Evolutionary conservation across 2,797 vertebrate genomes (phyloP).

Genomic region (Chromis chromis): DNA sequence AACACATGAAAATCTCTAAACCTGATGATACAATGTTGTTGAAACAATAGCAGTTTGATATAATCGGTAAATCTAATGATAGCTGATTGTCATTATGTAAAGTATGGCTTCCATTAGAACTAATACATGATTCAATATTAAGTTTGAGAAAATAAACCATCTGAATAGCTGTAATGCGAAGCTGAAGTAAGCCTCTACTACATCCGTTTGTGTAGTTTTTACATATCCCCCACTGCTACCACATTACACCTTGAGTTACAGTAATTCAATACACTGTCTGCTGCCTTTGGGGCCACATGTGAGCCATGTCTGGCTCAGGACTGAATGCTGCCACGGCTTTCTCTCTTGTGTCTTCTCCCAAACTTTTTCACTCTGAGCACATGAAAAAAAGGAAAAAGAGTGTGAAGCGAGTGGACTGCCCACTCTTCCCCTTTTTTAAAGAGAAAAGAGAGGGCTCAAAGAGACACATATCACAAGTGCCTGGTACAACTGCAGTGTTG

Average conservation of each 20-base stretch:
- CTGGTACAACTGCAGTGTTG: conserved; percentile 57
- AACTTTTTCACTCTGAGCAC: conserved; percentile 68
- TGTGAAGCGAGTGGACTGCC: conserved; percentile 63
- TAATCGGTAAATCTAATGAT: conserved; percentile 6
- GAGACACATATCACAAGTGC: conserved; percentile 69
- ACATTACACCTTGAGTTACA: conserved; percentile 76
- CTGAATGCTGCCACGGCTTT: conserved; percentile 64
- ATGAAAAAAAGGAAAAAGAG: conserved; percentile 37
- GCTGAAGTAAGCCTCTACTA: conserved; percentile 39
- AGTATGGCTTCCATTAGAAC: neutral
- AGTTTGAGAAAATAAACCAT: conserved; percentile 35
- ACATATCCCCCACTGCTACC: conserved; percentile 60
- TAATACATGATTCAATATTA: conserved; percentile 15
- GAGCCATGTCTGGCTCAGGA: conserved; percentile 64
- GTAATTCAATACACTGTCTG: conserved; percentile 76
- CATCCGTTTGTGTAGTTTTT: conserved; percentile 54
- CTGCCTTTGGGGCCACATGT: conserved; percentile 73
- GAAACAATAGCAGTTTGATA: neutral
- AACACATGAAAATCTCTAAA: conserved; percentile 1
- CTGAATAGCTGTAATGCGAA: conserved; percentile 41
- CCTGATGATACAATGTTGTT: neutral
- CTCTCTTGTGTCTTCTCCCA: conserved; percentile 65
- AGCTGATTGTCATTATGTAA: conserved; percentile 4
- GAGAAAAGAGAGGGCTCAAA: conserved; percentile 66
- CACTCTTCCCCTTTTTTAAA: conserved; percentile 50